Evolutionary conservation across 2,888 invertebrate species (phyloP), one percentile per base, ranked within the genome.

Genomic region (Holacanthella duospinosa): DNA sequence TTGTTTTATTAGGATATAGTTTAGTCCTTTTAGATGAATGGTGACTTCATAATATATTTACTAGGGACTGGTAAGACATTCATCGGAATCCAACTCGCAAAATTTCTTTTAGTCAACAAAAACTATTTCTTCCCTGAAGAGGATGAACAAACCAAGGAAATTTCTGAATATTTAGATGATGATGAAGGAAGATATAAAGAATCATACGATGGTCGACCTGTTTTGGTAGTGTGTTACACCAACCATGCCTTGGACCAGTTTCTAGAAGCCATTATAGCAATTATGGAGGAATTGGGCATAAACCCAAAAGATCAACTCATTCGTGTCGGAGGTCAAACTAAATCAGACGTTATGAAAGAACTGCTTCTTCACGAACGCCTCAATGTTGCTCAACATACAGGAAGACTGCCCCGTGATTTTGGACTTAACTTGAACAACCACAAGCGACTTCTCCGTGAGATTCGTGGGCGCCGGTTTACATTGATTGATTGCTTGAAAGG

Each of bases 181-280:
- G 48, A 48, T 4, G n/a, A n/a, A n/a, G n/a, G n/a, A n/a, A n/a
- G n/a, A n/a, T n/a, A n/a, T n/a, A n/a, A n/a, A n/a, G n/a, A n/a
- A n/a, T n/a, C n/a, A n/a, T 19, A 25, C 12, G 66, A 74, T 9
- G 74, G 80, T n/a, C 74, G 80, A 21, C 87, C 87, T 0, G 85
- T 91, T 76, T 78, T 91, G 12, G 79, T 92, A 0, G 84, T 92
- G 25, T 88, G 89, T 73, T 89, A 85, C 75, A 91, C 90, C 4
- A 92, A 92, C 78, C 89, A 90, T 75, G 90, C 90, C 4, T 77
- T 93, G 53, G 92, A 92, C 78, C 89, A 91, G 75, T 91, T 91
- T 75, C 77, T 92, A 43, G 85, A 88, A 75, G 87, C 86, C 6
- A 78, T 88, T 9, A 74, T 85, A 0, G 73, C 76, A 26, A 77